Evolutionary conservation across 2,797 vertebrate species (phyloP), one percentile per base, ranked within the genome.

Genomic region (Intellagama lesueurii): DNA sequence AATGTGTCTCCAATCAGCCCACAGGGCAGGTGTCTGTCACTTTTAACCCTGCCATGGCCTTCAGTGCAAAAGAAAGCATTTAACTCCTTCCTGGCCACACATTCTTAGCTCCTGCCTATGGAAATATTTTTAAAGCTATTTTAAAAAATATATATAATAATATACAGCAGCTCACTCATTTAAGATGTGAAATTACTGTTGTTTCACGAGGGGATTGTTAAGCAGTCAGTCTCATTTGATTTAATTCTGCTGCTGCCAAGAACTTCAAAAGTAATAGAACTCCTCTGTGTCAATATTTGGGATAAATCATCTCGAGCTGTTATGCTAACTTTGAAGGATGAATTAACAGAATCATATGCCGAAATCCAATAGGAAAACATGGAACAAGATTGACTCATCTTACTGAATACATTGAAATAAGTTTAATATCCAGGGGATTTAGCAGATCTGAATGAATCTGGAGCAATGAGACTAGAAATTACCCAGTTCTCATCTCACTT

Each of bases 251-350:
- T 26, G 7, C 28, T 85, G 82, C 75, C 79, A 72, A 85, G 81
- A 75, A 66, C 30, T 8, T 12, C 81, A 47, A 80, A 81, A 79
- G 76, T 70, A 79, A 47, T 60, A 14, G 28, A 70, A 5, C 49
- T 9, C 26, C 22, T 82, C 88, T 12, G 19, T 79, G 26, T 80
- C 88, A 89, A 89, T 89, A 79, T 79, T 89, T 80, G 68, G 76
- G 75, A 89, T 79, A 85, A 60, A 85, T 85, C 66, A 47, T 69
- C 66, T 69, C 1, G 12, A 79, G 32, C 52, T 82, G 79, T 66
- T 81, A 32, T 26, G 11, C 69, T 89, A 47, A 72, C 17, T 84
- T 68, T 24, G 26, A 72, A 16, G 1, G 47, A 2, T 44, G 75
- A 56, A 72, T 78, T 76, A 83, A 7, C 12, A 69, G 26, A 26